Base-by-base conservation (phyloP, 2,888 invertebrate genomes). In the Ochropleura leucogaster region DNA sequence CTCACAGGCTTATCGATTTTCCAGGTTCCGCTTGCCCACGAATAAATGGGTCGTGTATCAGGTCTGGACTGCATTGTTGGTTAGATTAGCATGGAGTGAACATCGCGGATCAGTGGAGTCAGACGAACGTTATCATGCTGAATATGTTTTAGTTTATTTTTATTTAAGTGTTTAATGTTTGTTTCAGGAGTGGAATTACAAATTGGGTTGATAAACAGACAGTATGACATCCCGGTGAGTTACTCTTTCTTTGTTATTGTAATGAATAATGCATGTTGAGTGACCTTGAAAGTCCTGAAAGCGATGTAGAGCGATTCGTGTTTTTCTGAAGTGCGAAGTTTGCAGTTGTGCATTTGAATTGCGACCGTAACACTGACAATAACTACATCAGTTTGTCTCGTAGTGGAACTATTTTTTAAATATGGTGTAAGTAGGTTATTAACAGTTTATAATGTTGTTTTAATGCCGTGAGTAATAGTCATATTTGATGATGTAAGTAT, bases 161-260 rank as follows among this genome's bases (percentile, higher is more conserved):
- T 49, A 64, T 64, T 51, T 64, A 51, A 67, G 70, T 68, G 47
- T 57, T 78, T 79, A 64, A 49, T 72, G 14, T 83, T 93, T 92
- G 89, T 95, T 94, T 77, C 92, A 94, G 94, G 90, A 84, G 74
- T 80, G 83, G 83, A 79, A 80, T 75, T 83, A 83, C 79, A 87
- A 87, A 80, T 85, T 89, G 83, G 89, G 82, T 77, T 85, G 85
- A 89, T 85, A 76, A 76, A 80, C 71, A 83, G 69, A 69, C 88
- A 88, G 68, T 76, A 95, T 95, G 95, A 95, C 95, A 80, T 94
- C 95, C 53, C 90, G 95, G 95, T 95, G 84, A 93, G 94, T 91
- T 74, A 30, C 40, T 14, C 44, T 80, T 78, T 46, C 14, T 68
- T 65, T 70, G 67, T 65, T 16, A 40, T 59, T 16, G 7, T 66